Base-by-base conservation (phyloP, 1,140 invertebrate genomes). In the Neelides sp. region DNA sequence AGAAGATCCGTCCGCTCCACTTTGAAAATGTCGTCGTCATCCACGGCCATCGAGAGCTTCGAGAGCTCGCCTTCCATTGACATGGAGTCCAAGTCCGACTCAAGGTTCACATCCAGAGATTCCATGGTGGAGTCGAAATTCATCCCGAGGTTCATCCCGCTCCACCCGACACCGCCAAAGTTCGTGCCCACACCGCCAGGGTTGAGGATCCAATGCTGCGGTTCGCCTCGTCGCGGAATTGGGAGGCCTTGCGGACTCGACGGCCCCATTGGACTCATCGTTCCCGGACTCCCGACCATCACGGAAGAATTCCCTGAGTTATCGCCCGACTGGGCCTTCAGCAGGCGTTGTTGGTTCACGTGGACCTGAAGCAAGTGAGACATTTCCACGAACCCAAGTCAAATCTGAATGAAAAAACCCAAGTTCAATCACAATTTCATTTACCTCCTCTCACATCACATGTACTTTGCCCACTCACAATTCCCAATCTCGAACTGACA, bases 21-120 rank as follows among this genome's bases (percentile, higher is more conserved):
- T 72, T 87, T 84, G 64, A 88, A 87, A 56, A 89, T 86, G 64
- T 88, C 85, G 64, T 89, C 84, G 61, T 88, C 84, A 59, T 87
- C 83, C 75, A 85, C 58, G 0, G 58, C 52, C 58, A 61, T 62
- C 24, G 59, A 57, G 23, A 63, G 50, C 44, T 60, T 63, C 24
- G 57, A 59, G 22, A 63, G 15, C 32, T 56, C 58, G 2, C 59
- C 55, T 36, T 57, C 55, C 58, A 60, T 57, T 10, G 43, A 23
- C 48, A 54, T 46, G n/a, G 54, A 28, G 15, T 56, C 54, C 26
- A 57, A 24, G 26, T 58, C 57, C 24, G 45, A 46, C 3, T 23
- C 26, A 35, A 15, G 32, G 28, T 32, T 41, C 22, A 45, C 3
- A 3, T 48, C 50, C 37, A 49, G 13, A 10, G 47, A 22, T n/a